phyloP scores from a whole-genome alignment of 2,113 vertebrate species.

The Tichodroma muraria region DNA sequence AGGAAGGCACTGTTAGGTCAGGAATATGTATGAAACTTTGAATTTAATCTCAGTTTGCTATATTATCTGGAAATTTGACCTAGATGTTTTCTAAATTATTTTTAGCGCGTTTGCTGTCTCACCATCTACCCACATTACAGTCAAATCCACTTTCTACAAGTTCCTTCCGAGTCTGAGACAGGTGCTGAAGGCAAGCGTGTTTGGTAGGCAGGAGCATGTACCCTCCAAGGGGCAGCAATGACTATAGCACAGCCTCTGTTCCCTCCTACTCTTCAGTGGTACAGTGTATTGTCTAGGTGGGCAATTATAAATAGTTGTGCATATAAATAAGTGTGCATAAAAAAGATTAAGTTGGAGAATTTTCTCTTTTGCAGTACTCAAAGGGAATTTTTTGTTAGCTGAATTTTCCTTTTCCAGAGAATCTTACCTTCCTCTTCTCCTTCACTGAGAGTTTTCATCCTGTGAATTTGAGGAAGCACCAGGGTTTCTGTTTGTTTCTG shows the following conservation, averaged over 20 bases:
- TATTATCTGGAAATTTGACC: neutral
- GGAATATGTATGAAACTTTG: neutral
- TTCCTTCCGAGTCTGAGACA: neutral
- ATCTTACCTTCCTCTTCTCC: neutral
- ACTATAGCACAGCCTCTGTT: neutral
- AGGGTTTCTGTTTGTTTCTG: neutral
- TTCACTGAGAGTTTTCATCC: neutral
- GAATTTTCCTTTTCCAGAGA: neutral
- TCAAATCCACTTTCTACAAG: neutral
- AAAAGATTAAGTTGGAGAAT: neutral
- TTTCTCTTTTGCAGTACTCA: neutral
- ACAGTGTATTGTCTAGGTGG: neutral
- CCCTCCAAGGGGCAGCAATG: neutral
- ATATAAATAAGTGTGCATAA: neutral
- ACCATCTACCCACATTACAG: neutral
- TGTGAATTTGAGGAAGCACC: neutral
- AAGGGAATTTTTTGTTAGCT: neutral
- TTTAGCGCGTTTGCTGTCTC: neutral
- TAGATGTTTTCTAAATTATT: neutral
- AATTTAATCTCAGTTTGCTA: neutral
- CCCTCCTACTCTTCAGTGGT: neutral
- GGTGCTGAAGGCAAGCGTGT: rapidly evolving
- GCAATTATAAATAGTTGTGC: neutral
- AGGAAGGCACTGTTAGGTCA: neutral
- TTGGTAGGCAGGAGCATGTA: neutral